Base-by-base conservation (phyloP, 2,888 invertebrate species). In the Andrena haemorrhoa region DNA sequence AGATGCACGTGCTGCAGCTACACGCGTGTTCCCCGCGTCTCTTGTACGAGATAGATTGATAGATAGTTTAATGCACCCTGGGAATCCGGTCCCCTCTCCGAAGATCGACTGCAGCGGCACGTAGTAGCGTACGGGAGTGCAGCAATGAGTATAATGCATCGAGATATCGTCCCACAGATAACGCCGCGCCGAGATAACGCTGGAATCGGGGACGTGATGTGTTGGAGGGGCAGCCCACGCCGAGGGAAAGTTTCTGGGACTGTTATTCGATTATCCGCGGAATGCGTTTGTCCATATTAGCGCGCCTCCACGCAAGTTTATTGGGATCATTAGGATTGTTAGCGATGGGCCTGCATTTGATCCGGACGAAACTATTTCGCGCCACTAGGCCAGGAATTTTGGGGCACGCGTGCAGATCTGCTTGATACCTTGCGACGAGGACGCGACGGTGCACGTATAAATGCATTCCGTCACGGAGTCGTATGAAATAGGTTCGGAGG, bases 31-130 rank as follows among this genome's bases (percentile, higher is more conserved):
- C 76, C 72, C 68, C 70, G 65, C 75, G 76, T 72, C 78, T 75
- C 74, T 65, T 80, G 88, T 78, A 72, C 76, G 74, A 87, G 86
- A 87, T 87, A 88, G 84, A 87, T 88, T 88, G 87, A 88, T 88
- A 87, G 87, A 87, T 87, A 87, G 88, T 86, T 87, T 87, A 87
- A 87, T 87, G 87, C 82, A 87, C 87, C 88, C 86, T 84, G 84
- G 87, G 87, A 87, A 85, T 83, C 75, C 79, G 79, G 79, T 80
- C 79, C 60, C 49, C 68, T 33, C 56, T 23, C 33, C 16, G 76
- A 77, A 81, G 77, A 86, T 84, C 77, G 65, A 82, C 77, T 58
- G 65, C 79, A 53, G 23, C 76, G 66, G 79, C 81, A 63, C 61
- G 76, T 68, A 79, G 72, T 64, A 69, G 79, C 51, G 79, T 61